These are phyloP conservation scores for Sebastes steindachneri DNA, from an alignment of 2,797 vertebrate species.

Conservation along the genomic window DNA sequence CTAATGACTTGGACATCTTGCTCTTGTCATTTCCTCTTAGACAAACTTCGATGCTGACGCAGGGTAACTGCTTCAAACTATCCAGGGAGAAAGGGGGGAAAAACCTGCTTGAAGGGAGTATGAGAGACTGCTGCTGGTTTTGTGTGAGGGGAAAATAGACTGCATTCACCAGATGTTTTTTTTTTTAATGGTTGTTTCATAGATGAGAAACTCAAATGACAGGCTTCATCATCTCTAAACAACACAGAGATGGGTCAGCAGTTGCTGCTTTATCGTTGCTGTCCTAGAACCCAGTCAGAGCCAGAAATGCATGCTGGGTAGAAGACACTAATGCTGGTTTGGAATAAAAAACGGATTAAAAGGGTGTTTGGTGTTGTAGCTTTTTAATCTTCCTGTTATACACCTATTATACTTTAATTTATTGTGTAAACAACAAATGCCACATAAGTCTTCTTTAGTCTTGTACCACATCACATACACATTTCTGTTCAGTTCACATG, in stretches of 20 bases:
- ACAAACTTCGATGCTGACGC: slow-evolving; percentile 63
- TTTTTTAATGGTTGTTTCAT: slow-evolving; percentile 45
- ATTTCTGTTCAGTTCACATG: neutral
- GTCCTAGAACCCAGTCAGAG: neutral
- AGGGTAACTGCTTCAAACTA: slow-evolving; percentile 63
- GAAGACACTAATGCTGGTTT: slow-evolving; percentile 6
- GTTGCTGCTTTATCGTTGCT: neutral
- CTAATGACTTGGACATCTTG: slow-evolving; percentile 82
- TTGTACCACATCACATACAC: neutral
- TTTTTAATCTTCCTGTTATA: neutral
- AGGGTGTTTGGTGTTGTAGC: neutral
- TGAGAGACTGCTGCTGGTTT: slow-evolving; percentile 37
- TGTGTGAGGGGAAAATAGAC: slow-evolving; percentile 28
- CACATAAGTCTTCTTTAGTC: neutral
- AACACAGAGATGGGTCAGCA: slow-evolving; percentile 17
- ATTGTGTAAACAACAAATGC: neutral
- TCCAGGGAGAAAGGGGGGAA: slow-evolving; percentile 33
- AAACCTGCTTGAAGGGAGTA: slow-evolving; percentile 17
- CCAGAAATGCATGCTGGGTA: neutral
- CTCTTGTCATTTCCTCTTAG: slow-evolving; percentile 77
- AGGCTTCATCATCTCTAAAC: slow-evolving; percentile 33
- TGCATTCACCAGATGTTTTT: slow-evolving; percentile 53
- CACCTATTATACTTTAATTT: neutral
- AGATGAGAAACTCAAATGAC: slow-evolving; percentile 39
- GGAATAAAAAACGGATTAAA: neutral